A percentile compares a stretch with the other conserved stretches of the same genome.
phyloP scores from a whole-genome alignment of 1,140 invertebrate species.

The Psix sp. region DNA sequence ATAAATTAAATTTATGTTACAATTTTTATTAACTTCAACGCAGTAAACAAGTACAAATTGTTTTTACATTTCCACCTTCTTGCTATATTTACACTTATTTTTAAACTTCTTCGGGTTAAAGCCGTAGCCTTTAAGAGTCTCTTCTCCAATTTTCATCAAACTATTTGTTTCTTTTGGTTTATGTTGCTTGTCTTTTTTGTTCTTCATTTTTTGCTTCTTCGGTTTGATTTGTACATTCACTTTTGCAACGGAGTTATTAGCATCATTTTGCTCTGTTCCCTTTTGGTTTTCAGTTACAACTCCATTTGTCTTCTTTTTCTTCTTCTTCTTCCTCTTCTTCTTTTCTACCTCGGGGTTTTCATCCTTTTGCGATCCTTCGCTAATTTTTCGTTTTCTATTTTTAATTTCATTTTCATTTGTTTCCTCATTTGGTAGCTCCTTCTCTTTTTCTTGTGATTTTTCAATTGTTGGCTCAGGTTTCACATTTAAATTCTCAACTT shows the following conservation, averaged over 20 bases:
- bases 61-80: slow-evolving; percentile 44
- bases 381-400: slow-evolving; percentile 27
- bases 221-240: not conserved
- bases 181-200: slow-evolving; percentile 13
- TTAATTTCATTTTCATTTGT: not conserved
- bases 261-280: not conserved
- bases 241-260: not conserved
- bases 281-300: not conserved
- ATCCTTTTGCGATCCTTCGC: not conserved
- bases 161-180: not conserved
- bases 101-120: slow-evolving; percentile 94
- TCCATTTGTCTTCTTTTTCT: slow-evolving; percentile 18
- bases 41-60: not conserved
- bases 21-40: not conserved
- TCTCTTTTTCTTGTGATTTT: not conserved
- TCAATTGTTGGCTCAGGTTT: not conserved
- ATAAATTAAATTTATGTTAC: not conserved
- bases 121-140: slow-evolving; percentile 90
- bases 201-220: slow-evolving; percentile 60
- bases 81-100: slow-evolving; percentile 81
- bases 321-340: slow-evolving; percentile 53
- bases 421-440: not conserved
- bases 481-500: not conserved
- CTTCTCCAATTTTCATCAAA: slow-evolving; percentile 74
- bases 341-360: slow-evolving; percentile 24